Conservation (phyloP, 2,113 vertebrate species). For the Eptesicus fuscus region DNA sequence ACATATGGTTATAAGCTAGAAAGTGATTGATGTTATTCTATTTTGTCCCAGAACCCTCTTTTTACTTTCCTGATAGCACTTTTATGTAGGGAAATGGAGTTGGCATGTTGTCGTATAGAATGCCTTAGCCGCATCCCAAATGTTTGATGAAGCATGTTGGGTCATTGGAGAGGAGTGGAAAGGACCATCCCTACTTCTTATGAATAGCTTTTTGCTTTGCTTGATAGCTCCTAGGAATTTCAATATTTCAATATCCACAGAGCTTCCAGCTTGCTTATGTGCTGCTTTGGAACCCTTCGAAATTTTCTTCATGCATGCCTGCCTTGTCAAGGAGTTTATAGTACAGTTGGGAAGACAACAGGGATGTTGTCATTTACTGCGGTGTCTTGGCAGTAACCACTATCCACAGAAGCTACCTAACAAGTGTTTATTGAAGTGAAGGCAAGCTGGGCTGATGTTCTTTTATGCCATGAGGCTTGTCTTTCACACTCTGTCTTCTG, state of each 20-base stretch:
- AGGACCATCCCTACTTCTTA: background rate
- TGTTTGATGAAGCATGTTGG: background rate
- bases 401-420: constrained; percentile 26
- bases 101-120: background rate
- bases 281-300: background rate
- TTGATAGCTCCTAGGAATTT: background rate
- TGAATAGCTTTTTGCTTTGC: background rate
- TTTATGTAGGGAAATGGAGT: background rate
- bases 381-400: constrained; percentile 17
- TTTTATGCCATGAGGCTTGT: background rate
- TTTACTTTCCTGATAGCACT: background rate
- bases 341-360: background rate
- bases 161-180: background rate
- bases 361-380: constrained; percentile 1
- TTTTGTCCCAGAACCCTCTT: background rate
- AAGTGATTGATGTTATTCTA: background rate
- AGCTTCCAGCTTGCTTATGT: background rate
- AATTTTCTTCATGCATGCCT: background rate
- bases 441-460: constrained; percentile 4
- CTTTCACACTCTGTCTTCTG: background rate
- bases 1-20: background rate
- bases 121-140: background rate
- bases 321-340: constrained; percentile 38
- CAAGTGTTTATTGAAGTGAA: constrained; percentile 14
- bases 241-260: background rate